These are phyloP conservation scores for Clangula hyemalis DNA, from an alignment of 2,797 vertebrate genomes.

Conservation along the genomic window DNA sequence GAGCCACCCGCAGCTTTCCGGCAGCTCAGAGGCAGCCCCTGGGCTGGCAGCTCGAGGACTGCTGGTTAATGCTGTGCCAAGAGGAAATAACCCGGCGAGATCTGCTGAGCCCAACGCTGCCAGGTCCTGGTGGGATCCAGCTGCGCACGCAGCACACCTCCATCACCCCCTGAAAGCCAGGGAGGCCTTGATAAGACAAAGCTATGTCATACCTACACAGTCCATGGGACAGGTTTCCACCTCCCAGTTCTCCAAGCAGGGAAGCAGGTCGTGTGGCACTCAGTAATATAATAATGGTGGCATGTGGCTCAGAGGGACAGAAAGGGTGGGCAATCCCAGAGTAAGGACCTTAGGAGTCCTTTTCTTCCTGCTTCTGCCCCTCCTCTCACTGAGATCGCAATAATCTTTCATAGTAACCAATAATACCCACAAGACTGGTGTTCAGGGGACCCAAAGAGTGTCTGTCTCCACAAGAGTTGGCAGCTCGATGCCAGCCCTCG, in stretches of 20 bases:
- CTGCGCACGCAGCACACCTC: not conserved
- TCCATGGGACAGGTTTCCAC: not conserved
- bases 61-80: not conserved
- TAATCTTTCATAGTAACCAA: not conserved
- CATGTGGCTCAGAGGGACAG: not conserved
- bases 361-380: not conserved
- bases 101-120: not conserved
- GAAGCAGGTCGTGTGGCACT: not conserved
- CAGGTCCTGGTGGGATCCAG: not conserved
- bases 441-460: not conserved
- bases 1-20: not conserved
- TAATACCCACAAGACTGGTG: not conserved
- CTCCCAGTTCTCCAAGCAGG: not conserved
- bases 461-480: not conserved
- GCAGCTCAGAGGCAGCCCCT: not conserved
- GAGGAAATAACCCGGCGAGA: not conserved
- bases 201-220: not conserved
- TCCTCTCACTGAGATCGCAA: not conserved
- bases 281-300: rapidly evolving
- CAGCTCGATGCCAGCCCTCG: not conserved
- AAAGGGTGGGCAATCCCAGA: not conserved
- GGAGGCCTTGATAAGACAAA: not conserved
- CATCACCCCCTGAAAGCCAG: not conserved
- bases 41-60: not conserved
- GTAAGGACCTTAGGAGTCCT: not conserved